These are phyloP conservation scores for Oryzias celebensis DNA, from an alignment of 2,113 vertebrate genomes.

Conservation along the genomic window DNA sequence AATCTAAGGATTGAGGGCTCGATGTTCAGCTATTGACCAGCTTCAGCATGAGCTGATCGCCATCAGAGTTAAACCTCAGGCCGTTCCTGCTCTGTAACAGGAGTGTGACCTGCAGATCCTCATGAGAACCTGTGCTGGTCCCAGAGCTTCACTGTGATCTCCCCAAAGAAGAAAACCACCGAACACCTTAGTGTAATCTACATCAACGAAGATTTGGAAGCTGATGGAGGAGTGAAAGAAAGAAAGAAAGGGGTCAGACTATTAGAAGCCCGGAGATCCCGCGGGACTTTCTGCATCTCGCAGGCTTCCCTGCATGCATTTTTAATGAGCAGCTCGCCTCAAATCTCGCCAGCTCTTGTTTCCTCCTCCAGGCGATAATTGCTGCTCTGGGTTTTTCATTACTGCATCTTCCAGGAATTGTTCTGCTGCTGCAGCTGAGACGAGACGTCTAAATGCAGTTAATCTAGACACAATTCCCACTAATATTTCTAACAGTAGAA, in stretches of 20 bases:
- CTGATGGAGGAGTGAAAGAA: neutral
- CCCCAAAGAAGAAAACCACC: neutral
- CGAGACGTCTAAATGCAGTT: too few relatives aligned
- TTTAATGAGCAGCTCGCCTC: conserved; percentile 48
- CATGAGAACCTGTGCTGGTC: neutral
- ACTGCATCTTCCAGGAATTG: conserved; percentile 19
- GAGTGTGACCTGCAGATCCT: too few relatives aligned
- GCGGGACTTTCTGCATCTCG: conserved; percentile 30
- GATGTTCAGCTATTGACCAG: too few relatives aligned
- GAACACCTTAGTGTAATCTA: neutral
- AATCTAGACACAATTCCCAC: too few relatives aligned
- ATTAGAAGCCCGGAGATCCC: conserved; percentile 22
- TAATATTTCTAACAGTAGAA: too few relatives aligned
- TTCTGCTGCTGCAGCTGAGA: neutral
- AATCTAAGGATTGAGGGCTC: too few relatives aligned
- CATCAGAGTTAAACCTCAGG: too few relatives aligned
- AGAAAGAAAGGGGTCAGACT: conserved; percentile 6
- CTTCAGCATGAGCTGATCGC: too few relatives aligned
- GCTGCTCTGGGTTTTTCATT: neutral
- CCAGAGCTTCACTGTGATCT: neutral
- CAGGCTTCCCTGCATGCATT: conserved; percentile 43
- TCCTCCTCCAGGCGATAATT: conserved; percentile 21
- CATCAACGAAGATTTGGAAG: neutral
- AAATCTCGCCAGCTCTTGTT: conserved; percentile 22
- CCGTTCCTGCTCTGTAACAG: too few relatives aligned